phyloP scores from a whole-genome alignment of 2,888 invertebrate genomes.

The Drosophila peninsularis region DNA sequence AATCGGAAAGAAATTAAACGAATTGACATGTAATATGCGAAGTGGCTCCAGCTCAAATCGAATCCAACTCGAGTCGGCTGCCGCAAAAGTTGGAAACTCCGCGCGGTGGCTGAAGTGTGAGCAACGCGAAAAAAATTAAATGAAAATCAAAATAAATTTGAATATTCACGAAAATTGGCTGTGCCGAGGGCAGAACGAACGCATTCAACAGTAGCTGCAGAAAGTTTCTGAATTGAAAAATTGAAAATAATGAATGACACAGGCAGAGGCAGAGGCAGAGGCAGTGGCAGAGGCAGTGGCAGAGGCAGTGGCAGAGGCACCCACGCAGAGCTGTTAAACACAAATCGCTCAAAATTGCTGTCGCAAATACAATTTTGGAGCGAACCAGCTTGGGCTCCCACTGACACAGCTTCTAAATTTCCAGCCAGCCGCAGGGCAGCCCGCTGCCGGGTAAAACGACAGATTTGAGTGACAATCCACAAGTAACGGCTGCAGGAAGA shows the following conservation, averaged over 20 bases:
- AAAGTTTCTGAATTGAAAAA: conserved; percentile 76
- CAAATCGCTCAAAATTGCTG: conserved; percentile 76
- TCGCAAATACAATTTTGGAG: conserved; percentile 71
- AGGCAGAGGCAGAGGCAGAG: too few species aligned
- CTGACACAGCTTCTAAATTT: conserved; percentile 11
- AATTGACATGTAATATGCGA: conserved; percentile 75
- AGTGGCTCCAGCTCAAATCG: conserved; percentile 46
- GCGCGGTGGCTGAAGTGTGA: conserved; percentile 47
- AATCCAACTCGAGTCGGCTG: conserved; percentile 28
- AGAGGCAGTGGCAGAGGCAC: too few species aligned
- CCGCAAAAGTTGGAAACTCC: conserved; percentile 35
- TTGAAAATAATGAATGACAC: conserved; percentile 75
- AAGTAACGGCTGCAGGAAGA: conserved; percentile 37
- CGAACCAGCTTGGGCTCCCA: conserved; percentile 28
- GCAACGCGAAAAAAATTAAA: conserved; percentile 66
- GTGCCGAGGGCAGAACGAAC: conserved; percentile 2
- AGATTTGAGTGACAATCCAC: conserved; percentile 73
- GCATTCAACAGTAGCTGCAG: conserved; percentile 33
- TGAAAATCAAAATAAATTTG: conserved; percentile 77
- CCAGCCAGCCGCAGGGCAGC: conserved; percentile 18
- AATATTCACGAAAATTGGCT: conserved; percentile 74
- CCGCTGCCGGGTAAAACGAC: conserved; percentile 50
- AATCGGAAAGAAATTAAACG: conserved; percentile 2
- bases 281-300: too few species aligned
- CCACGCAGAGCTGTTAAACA: conserved; percentile 44